phyloP scores from a whole-genome alignment of 2,113 vertebrate species.

The Cygnus atratus region DNA sequence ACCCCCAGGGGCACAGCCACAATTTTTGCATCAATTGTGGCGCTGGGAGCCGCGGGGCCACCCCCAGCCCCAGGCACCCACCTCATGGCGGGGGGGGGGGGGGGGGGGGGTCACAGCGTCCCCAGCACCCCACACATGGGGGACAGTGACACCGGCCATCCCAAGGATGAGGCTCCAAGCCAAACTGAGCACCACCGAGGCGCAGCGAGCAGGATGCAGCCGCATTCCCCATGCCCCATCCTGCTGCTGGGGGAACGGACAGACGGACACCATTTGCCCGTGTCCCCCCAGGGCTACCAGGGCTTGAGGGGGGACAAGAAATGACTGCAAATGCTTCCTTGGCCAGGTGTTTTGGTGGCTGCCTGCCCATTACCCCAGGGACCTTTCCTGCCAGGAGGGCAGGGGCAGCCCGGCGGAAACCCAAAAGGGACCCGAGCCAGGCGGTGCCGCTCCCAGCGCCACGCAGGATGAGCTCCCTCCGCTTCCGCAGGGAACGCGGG shows the following conservation, averaged over 20 bases:
- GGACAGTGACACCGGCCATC: background rate
- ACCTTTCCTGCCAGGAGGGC: background rate
- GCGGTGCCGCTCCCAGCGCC: no score
- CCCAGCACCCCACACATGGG: background rate
- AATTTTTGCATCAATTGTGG: no score
- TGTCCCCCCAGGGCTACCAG: background rate
- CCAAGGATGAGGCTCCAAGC: background rate
- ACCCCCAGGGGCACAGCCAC: background rate
- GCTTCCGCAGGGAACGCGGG: no score
- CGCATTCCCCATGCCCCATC: no score
- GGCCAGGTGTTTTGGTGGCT: background rate
- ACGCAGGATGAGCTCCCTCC: no score
- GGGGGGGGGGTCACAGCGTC: background rate
- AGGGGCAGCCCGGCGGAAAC: background rate
- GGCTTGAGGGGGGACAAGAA: background rate
- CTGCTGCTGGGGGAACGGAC: no score
- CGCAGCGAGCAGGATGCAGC: no score
- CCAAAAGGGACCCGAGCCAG: background rate
- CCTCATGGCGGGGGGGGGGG: no score
- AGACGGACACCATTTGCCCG: no score
- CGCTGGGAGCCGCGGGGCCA: background rate
- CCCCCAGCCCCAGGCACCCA: background rate
- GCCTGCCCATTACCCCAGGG: background rate
- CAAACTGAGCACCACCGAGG: no score
- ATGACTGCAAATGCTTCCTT: background rate